A percentile compares a stretch with the other conserved stretches of the same genome.
These are phyloP conservation scores for Mya arenaria DNA, from an alignment of 1,140 invertebrate species.

Conservation along the genomic window DNA sequence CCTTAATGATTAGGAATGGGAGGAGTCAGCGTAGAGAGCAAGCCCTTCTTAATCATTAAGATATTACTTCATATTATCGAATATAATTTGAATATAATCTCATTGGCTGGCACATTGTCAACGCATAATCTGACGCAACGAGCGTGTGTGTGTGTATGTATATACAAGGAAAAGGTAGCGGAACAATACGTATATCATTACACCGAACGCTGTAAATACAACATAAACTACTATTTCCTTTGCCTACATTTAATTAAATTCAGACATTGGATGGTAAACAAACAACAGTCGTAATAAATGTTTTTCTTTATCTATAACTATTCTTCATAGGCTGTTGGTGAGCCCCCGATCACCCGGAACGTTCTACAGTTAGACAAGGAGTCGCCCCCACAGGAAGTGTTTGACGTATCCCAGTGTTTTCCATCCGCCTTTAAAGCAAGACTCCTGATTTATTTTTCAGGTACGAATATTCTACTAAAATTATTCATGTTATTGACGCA, in stretches of 20 bases:
- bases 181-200: not conserved
- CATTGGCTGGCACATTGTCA: too few species aligned
- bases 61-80: too few species aligned
- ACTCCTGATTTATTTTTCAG: constrained; percentile 33
- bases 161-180: not conserved
- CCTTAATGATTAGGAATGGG: too few species aligned
- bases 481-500: not conserved
- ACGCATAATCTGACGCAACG: too few species aligned
- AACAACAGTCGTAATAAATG: not conserved
- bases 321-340: not conserved
- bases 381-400: constrained; percentile 30
- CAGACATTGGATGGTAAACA: not conserved
- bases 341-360: constrained; percentile 3
- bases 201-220: not conserved
- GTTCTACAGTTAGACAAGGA: constrained; percentile 40
- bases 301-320: not conserved
- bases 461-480: too few species aligned
- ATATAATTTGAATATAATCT: too few species aligned
- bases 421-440: not conserved
- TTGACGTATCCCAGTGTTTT: constrained; percentile 32
- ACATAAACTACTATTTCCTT: not conserved
- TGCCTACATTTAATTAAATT: not conserved
- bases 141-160: too few species aligned
- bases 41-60: too few species aligned
- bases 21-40: too few species aligned